These are phyloP conservation scores for Lampropteryx suffumata DNA, from an alignment of 2,888 invertebrate species.

Conservation along the genomic window DNA sequence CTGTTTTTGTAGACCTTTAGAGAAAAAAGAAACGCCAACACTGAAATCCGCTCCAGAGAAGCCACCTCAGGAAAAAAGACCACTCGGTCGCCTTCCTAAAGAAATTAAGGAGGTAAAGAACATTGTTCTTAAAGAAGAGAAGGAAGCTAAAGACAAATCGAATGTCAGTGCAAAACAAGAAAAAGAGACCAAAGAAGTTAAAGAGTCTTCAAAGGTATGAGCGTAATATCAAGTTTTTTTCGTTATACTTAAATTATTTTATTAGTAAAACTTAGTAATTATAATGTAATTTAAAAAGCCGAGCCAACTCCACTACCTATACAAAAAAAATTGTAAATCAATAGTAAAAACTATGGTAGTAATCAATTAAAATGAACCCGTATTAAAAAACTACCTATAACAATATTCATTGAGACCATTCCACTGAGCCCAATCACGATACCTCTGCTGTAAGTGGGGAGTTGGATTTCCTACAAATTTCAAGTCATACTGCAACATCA, in stretches of 20 bases:
- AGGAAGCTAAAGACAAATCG: constrained; percentile 30
- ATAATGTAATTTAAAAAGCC: no score
- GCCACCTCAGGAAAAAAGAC: constrained; percentile 27
- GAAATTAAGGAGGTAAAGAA: constrained; percentile 52
- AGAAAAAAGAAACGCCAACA: constrained; percentile 54
- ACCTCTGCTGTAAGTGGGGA: no score
- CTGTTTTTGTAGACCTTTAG: constrained; percentile 42
- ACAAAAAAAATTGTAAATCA: no score
- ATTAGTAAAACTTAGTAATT: neutral
- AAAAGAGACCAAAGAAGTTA: constrained; percentile 31
- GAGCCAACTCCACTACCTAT: no score
- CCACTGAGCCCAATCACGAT: no score
- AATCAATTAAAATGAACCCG: no score
- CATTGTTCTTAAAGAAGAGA: constrained; percentile 50
- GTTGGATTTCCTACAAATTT: no score
- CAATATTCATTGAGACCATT: no score
- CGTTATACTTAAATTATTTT: no score
- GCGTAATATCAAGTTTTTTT: neutral
- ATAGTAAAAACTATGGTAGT: no score
- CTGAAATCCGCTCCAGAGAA: constrained; percentile 46
- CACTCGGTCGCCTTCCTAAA: constrained; percentile 43
- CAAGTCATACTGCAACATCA: no score
- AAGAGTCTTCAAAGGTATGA: constrained; percentile 38
- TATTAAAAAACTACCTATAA: no score
- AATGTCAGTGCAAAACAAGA: constrained; percentile 38